Evolutionary conservation across 1,140 invertebrate genomes (phyloP).

Genomic region (Drosophila kikkawai): DNA sequence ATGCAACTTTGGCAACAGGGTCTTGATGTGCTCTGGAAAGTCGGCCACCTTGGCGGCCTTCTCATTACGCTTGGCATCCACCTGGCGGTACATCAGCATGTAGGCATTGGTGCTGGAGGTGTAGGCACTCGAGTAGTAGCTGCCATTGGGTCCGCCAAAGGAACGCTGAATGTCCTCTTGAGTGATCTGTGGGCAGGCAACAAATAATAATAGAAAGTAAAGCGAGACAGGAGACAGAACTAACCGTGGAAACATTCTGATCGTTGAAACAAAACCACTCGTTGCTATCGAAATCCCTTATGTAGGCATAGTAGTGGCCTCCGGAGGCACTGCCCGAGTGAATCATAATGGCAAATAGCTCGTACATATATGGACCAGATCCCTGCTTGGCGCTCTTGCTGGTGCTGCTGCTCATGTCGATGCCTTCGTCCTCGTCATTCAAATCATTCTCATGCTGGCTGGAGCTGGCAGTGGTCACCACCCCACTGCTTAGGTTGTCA

Average conservation of each 20-base stretch:
- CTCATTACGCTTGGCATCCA: conserved; percentile 90
- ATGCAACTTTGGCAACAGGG: conserved; percentile 88
- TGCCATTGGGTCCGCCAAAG: conserved; percentile 90
- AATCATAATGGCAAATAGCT: conserved; percentile 97
- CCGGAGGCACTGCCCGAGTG: conserved; percentile 96
- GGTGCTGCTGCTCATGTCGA: conserved; percentile 88
- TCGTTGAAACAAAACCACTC: conserved; percentile 95
- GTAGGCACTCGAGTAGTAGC: conserved; percentile 91
- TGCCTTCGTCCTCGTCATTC: conserved; percentile 88
- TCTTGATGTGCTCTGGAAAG: conserved; percentile 91
- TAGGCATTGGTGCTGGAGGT: conserved; percentile 96
- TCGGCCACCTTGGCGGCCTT: conserved; percentile 89
- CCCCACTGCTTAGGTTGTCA: conserved; percentile 86
- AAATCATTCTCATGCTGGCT: conserved; percentile 82
- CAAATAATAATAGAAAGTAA: not conserved
- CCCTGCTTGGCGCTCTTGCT: conserved; percentile 73
- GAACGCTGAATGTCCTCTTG: conserved; percentile 94
- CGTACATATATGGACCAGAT: conserved; percentile 92
- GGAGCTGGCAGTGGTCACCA: conserved; percentile 78
- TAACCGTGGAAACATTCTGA: conserved; percentile 89
- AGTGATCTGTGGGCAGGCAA: conserved; percentile 87
- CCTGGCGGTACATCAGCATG: conserved; percentile 96
- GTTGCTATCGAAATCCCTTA: conserved; percentile 92
- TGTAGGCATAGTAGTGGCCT: conserved; percentile 97
- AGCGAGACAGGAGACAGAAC: conserved; percentile 10